Conservation (phyloP, 2,888 invertebrate species). For the Hydroisotoma schaefferi region DNA sequence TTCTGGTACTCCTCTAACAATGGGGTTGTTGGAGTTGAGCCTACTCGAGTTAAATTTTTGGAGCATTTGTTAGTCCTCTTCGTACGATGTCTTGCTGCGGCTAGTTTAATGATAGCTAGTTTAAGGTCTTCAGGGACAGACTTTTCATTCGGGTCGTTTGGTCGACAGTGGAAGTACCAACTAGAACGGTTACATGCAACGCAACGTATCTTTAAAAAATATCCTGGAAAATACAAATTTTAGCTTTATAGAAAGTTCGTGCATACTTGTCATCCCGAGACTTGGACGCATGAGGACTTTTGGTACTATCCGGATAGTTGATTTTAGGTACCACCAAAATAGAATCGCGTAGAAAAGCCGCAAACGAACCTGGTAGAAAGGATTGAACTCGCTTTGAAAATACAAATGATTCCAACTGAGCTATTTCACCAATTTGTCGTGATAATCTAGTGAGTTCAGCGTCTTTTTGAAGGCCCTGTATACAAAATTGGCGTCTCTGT, state of each 20-base stretch:
- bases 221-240: too few relatives aligned
- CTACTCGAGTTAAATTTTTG: slow-evolving; percentile 26
- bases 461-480: slow-evolving; percentile 45
- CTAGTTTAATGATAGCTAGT: slow-evolving; percentile 33
- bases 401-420: slow-evolving; percentile 43
- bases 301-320: slow-evolving; percentile 4
- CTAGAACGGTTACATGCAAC: too few relatives aligned
- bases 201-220: too few relatives aligned
- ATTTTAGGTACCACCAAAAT: slow-evolving; percentile 36
- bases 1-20: slow-evolving; percentile 27
- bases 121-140: slow-evolving; percentile 42
- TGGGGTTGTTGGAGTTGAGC: slow-evolving; percentile 19
- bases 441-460: slow-evolving; percentile 41
- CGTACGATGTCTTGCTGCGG: slow-evolving; percentile 38
- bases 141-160: slow-evolving; percentile 46
- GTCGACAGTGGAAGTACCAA: slow-evolving; percentile 37
- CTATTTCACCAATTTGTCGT: slow-evolving; percentile 46
- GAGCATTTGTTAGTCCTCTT: slow-evolving; percentile 36
- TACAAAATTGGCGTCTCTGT: slow-evolving; percentile 43
- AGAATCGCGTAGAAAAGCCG: slow-evolving; percentile 42
- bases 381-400: slow-evolving; percentile 46
- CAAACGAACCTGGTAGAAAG: slow-evolving; percentile 39
- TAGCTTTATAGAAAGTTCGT: too few relatives aligned
- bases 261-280: slow-evolving; percentile 29
- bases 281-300: slow-evolving; percentile 9